Evolutionary conservation across 2,888 invertebrate species (phyloP), one percentile per base, ranked within the genome.

Genomic region (Oegoconia quadripuncta): DNA sequence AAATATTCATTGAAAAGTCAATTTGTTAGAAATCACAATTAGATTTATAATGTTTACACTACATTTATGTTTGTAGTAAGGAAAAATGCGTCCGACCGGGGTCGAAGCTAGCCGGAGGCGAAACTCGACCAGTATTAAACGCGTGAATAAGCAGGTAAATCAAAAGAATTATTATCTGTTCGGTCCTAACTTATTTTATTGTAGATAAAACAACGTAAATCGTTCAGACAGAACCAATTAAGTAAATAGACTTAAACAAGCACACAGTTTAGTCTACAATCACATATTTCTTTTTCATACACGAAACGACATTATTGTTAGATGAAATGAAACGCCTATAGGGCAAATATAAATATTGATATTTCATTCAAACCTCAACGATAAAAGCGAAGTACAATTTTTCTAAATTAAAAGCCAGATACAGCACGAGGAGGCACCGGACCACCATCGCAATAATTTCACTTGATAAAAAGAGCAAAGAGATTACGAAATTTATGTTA

Each of bases 381-480:
- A 71, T 72, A 67, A 71, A 73, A 64, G 59, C 48, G 46, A 59
- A 65, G 65, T 64, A 70, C 55, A 55, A 69, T 77, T 78, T 80
- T 77, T 80, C 69, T 74, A 75, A 82, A 81, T 80, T 76, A 77
- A 80, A 73, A 70, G 55, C 64, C 73, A 71, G 72, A 75, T 75
- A 76, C 64, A 69, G 70, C 71, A 75, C 71, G 50, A 45, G 52
- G 48, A 54, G 51, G 49, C 56, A 46, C 41, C 55, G 69, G 84
- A 86, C 86, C 84, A 86, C 86, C 86, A 59, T 66, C 68, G 72
- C 75, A 78, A 86, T 78, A 69, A 82, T 84, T 82, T 74, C 74
- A 72, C 63, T 74, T 66, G 69, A 70, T 74, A 86, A 84, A 86
- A 84, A 77, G 74, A 84, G 68, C 74, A 79, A 65, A 52, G 55